A percentile compares a stretch with the other conserved stretches of the same genome.
phyloP scores from a whole-genome alignment of 2,797 vertebrate genomes.

The Falco novaeseelandiae region DNA sequence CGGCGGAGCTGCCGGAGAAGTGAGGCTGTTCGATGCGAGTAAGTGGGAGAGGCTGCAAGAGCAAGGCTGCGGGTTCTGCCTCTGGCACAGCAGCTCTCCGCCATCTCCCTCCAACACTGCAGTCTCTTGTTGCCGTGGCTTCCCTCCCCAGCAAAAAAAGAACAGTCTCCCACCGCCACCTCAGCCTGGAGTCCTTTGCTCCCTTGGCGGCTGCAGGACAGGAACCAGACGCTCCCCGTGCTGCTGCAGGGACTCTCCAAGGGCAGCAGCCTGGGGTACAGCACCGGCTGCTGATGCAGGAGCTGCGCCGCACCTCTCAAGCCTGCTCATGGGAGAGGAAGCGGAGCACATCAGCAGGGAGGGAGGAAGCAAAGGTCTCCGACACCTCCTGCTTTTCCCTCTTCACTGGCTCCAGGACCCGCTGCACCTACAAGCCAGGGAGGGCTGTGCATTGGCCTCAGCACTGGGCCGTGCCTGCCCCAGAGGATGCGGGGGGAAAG shows the following conservation, averaged over 20 bases:
- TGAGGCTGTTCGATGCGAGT: background rate
- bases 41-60: background rate
- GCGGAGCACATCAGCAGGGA: background rate
- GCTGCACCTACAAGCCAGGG: background rate
- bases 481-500: background rate
- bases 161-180: background rate
- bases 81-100: background rate
- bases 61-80: background rate
- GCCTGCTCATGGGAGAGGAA: background rate
- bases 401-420: background rate
- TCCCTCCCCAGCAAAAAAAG: background rate
- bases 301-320: background rate
- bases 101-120: background rate
- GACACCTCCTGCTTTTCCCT: background rate
- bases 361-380: background rate
- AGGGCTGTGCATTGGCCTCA: background rate
- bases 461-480: background rate
- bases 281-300: background rate
- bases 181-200: background rate
- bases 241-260: background rate
- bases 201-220: fast-evolving
- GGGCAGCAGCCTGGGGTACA: background rate
- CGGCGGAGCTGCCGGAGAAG: background rate
- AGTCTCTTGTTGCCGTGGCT: background rate
- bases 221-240: background rate